Evolutionary conservation across 2,113 vertebrate genomes (phyloP), one percentile per base, ranked within the genome.

Genomic region (Motacilla tschutschensis): DNA sequence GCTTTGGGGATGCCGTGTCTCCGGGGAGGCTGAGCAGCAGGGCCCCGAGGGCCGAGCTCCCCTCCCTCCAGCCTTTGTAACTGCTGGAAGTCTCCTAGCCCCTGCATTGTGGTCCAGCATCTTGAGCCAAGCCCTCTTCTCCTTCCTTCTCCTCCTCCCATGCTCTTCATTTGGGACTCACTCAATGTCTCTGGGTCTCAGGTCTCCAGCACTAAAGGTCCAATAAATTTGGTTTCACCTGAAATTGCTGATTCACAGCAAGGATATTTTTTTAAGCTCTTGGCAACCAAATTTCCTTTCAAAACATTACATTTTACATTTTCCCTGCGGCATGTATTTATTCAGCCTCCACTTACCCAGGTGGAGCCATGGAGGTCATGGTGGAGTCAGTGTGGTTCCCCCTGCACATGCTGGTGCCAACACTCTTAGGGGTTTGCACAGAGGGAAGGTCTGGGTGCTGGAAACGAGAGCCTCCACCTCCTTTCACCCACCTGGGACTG

Each of bases 81-180:
- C 66, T 26, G 40, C 47, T 1, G 14, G 38, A n/a, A 59, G 2
- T 24, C 20, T 65, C 29, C 50, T n/a, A 40, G 28, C 3, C 8
- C 19, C 20, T 12, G n/a, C 0, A 0, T 7, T 10, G 5, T 0
- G 2, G 12, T 31, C 2, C 1, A 62, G 17, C 3, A 6, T 6
- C 29, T 72, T 1, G 6, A 79, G 29, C 44, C 36, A 41, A 66
- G 20, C 16, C 35, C 44, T 50, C 59, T 50, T 19, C 22, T 33
- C 9, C 46, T 72, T 64, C 9, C 31, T 59, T 6, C 36, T 82
- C 36, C 10, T 40, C 35, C 51, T 46, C n/a, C 33, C 22, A 6
- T 2, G 20, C 10, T 60, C 38, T 43, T 55, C 25, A 3, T 46
- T 35, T 18, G 26, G 19, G 57, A 28, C 57, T 66, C 48, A n/a